Evolutionary conservation across 1,140 invertebrate genomes (phyloP).

Genomic region (Olivierus martensii): DNA sequence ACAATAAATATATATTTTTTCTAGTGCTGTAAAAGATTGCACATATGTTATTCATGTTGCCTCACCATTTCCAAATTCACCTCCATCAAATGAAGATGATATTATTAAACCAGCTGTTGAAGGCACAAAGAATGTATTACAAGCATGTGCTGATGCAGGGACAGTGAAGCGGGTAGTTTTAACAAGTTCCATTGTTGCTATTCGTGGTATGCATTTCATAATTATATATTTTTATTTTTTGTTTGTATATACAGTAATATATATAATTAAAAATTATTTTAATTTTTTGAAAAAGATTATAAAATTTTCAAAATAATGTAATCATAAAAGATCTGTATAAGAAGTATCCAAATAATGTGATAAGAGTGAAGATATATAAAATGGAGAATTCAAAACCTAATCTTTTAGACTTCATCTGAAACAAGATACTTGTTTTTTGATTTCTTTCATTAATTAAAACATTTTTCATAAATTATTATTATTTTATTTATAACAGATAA

Average conservation of each 20-base stretch:
- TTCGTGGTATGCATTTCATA: constrained; percentile 31
- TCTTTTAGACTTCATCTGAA: no score
- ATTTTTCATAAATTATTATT: no score
- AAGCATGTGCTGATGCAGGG: constrained; percentile 33
- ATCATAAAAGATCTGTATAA: no score
- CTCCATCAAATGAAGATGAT: constrained; percentile 28
- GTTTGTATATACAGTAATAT: not conserved
- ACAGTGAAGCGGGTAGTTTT: constrained; percentile 41
- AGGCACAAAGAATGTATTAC: constrained; percentile 39
- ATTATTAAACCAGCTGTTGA: constrained; percentile 39
- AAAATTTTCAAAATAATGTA: not conserved
- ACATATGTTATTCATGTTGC: constrained; percentile 42
- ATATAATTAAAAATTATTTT: not conserved
- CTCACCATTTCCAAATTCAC: constrained; percentile 37
- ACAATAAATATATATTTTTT: no score
- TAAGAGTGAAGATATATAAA: no score
- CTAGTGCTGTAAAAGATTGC: constrained; percentile 34
- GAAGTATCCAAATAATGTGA: no score
- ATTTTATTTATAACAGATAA: no score
- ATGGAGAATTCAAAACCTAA: no score
- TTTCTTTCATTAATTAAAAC: no score
- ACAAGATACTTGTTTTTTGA: no score
- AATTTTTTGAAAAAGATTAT: no score
- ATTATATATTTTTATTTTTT: not conserved
- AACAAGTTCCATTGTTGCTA: constrained; percentile 39